Conservation (phyloP, 2,797 vertebrate genomes). For the Kryptolebias ocellatus region DNA sequence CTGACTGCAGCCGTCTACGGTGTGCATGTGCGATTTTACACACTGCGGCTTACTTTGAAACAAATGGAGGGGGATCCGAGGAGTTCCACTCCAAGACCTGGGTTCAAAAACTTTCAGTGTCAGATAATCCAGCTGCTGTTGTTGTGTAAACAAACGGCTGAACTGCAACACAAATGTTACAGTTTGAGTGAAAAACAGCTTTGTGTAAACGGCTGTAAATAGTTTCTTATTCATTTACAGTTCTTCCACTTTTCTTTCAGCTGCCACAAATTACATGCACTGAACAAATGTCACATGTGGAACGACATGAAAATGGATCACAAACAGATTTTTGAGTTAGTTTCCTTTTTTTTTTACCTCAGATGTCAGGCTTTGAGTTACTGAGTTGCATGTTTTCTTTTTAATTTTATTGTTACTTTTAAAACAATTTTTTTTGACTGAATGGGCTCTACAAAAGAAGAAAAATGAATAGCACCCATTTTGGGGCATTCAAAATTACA, state of each 20-base stretch:
- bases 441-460: background rate
- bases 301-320: background rate
- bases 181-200: too few relatives aligned
- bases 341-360: background rate
- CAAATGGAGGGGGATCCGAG: too few relatives aligned
- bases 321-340: background rate
- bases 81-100: too few relatives aligned
- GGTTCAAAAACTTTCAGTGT: too few relatives aligned
- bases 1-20: too few relatives aligned
- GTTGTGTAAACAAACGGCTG: too few relatives aligned
- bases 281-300: conserved; percentile 17
- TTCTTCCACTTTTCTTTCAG: conserved; percentile 1
- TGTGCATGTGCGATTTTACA: too few relatives aligned
- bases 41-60: too few relatives aligned
- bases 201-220: background rate
- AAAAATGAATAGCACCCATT: conserved; percentile 16
- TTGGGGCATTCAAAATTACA: conserved; percentile 27
- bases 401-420: background rate
- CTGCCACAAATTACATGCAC: conserved; percentile 8
- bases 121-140: too few relatives aligned
- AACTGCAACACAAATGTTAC: too few relatives aligned
- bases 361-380: background rate
- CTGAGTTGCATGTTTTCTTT: background rate
- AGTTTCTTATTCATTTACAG: background rate
- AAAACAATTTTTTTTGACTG: background rate